Base-by-base conservation (phyloP, 2,113 vertebrate species). In the Macquaria ambigua region DNA sequence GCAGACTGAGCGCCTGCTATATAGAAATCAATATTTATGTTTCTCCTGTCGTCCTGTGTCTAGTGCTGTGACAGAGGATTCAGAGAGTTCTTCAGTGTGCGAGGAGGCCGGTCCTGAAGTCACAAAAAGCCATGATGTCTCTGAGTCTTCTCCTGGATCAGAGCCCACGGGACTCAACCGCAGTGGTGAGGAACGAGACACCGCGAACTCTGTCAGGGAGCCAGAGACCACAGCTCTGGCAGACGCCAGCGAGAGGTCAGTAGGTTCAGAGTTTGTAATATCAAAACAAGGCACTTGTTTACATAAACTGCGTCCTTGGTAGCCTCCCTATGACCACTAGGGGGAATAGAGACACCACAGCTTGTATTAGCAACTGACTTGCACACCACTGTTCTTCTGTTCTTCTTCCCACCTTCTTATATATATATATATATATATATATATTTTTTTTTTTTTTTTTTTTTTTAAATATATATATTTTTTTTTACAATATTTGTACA, bases 171-270 rank as follows among this genome's bases (percentile, higher is more conserved):
- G n/a, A 81, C 62, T 66, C 11, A 1, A 70, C 58, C 85, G 55
- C 63, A 76, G 74, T 0, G 75, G 39, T 53, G 84, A 83, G 75
- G 77, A 87, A 5, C 28, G 7, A 63, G 79, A 75, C 34, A 46
- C 72, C 4, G 25, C 55, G 61, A 66, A 15, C 61, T 68, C 59
- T 11, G 63, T 52, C 50, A 15, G 56, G 41, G 74, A 79, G 77
- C 73, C 90, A 62, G 80, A 62, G 43, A 74, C 79, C 83, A 39
- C 79, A 59, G 55, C 75, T 69, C 74, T 53, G 10, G 50, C 73
- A 74, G 79, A 77, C 8, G 53, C 84, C 68, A 66, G 71, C 6
- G 23, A 71, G 66, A 93, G 94, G 94, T 95, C 81, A 93, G 91
- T 66, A 3, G 37, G 87, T 87, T 91, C 79, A 83, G 12, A 74